Base-by-base conservation (phyloP, 2,113 vertebrate species). In the Lophius piscatorius region DNA sequence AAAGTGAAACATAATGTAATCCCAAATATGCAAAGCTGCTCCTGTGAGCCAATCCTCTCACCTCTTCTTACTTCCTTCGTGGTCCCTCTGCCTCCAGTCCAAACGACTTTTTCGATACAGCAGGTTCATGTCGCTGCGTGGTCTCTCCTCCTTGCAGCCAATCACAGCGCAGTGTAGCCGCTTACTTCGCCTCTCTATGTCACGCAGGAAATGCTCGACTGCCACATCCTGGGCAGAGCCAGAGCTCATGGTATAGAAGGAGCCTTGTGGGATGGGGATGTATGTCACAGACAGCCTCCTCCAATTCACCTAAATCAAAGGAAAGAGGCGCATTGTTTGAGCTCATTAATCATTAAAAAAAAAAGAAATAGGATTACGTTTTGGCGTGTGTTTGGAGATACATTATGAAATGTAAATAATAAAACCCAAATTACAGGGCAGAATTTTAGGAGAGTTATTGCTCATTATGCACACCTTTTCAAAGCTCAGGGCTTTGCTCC, bases 201-300 rank as follows among this genome's bases (percentile, higher is more conserved):
- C 91, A 90, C 90, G 91, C 91, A 93, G 85, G 89, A 93, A 93
- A 88, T 90, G 87, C 87, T 91, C 90, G 87, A 93, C 91, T 80
- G 89, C 91, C 91, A 91, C 92, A 93, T 93, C 91, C 91, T 93
- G 92, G 89, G 90, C 80, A 63, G 91, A 91, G 90, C 91, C 91
- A 89, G 91, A 91, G 90, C 84, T 92, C 92, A 93, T 93, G 89
- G 89, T 93, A 92, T 86, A 89, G 88, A 88, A 78, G 76, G 74
- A 69, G 84, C 70, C 80, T 81, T 45, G 49, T 70, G 71, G 64
- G 70, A 80, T 28, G 46, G 29, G 48, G 52, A 74, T 21, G 63
- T 64, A 45, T 67, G 63, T 78, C 63, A 54, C 67, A 33, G 64
- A 65, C 74, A 20, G 62, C 66, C 81, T 71, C 54, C 70, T 76